Conservation (phyloP, 2,888 invertebrate species). For the Trissoscelio sp. region DNA sequence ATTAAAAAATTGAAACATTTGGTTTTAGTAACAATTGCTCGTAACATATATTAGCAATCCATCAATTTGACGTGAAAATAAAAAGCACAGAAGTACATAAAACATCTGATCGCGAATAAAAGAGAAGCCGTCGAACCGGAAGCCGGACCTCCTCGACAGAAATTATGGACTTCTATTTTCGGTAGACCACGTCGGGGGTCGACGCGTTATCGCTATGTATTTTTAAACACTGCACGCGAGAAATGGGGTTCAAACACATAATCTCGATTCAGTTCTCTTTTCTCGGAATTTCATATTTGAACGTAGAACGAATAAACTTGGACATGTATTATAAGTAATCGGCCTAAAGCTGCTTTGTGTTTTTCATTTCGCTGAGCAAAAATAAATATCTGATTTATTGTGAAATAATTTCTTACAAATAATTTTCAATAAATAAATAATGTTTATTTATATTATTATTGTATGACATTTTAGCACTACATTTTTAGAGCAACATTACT, state of each 20-base stretch:
- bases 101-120: slow-evolving; percentile 51
- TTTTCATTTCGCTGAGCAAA: background rate
- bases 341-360: background rate
- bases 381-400: no score
- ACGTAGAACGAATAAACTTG: slow-evolving; percentile 21
- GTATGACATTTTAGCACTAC: no score
- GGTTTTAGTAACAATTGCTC: no score
- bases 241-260: slow-evolving; percentile 38
- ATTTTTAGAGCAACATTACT: no score
- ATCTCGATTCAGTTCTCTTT: slow-evolving; percentile 26
- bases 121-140: slow-evolving; percentile 59
- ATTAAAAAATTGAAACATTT: no score
- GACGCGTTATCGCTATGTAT: slow-evolving; percentile 61
- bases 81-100: slow-evolving; percentile 40
- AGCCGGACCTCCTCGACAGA: slow-evolving; percentile 58
- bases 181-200: slow-evolving; percentile 55
- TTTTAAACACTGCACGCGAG: slow-evolving; percentile 59
- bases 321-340: slow-evolving; percentile 20
- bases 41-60: background rate
- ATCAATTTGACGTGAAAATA: slow-evolving; percentile 21
- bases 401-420: no score
- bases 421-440: no score
- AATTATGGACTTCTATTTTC: slow-evolving; percentile 67
- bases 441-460: no score
- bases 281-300: slow-evolving; percentile 37